Evolutionary conservation across 2,888 invertebrate genomes (phyloP).

Genomic region (Myopa tessellatipennis): DNA sequence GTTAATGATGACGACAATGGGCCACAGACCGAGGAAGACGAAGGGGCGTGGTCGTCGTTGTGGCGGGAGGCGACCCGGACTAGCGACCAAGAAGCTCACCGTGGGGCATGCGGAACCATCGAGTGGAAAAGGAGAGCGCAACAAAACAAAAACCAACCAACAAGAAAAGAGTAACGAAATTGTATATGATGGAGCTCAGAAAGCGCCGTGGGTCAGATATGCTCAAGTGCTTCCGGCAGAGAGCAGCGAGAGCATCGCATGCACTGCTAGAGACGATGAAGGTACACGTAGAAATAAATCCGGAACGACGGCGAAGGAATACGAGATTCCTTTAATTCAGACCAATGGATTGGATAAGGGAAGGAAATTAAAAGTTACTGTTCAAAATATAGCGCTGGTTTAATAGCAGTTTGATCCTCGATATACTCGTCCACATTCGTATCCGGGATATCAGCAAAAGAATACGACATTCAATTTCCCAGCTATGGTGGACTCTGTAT

Average conservation of each 20-base stretch:
- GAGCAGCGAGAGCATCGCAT: slow-evolving; percentile 6
- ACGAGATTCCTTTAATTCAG: no score
- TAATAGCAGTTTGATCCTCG: no score
- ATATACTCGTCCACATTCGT: no score
- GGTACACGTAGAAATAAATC: slow-evolving; percentile 12
- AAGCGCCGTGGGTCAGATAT: slow-evolving; percentile 36
- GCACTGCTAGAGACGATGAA: slow-evolving; percentile 1
- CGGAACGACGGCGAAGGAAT: background rate
- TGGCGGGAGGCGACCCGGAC: slow-evolving; percentile 5
- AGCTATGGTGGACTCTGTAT: no score
- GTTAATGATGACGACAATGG: slow-evolving; percentile 43
- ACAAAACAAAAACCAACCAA: background rate
- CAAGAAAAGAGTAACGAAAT: slow-evolving; percentile 22
- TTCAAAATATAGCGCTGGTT: no score
- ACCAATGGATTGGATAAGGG: no score
- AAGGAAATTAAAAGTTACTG: no score
- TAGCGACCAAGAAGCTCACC: slow-evolving; percentile 11
- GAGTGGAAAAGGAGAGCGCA: background rate
- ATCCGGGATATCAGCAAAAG: no score
- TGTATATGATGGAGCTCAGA: slow-evolving; percentile 33
- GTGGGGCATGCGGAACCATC: background rate
- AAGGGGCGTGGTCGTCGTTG: background rate
- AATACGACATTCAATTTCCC: no score
- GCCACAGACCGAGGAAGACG: slow-evolving; percentile 19
- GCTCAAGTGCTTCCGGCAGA: slow-evolving; percentile 45